Conservation (phyloP, 1,140 invertebrate genomes). For the Ceratina calcarata region DNA sequence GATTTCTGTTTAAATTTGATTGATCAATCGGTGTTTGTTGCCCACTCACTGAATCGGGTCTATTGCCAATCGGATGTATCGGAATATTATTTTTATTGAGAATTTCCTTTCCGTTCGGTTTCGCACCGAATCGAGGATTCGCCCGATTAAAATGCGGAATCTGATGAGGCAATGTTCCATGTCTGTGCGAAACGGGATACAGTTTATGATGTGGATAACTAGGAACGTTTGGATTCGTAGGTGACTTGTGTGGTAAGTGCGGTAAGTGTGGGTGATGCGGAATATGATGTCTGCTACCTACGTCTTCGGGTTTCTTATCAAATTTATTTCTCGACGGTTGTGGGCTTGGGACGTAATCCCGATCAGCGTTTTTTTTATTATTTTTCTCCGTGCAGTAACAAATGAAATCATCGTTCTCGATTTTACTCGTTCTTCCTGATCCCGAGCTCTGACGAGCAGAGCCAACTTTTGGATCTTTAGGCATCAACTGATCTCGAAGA, state of each 20-base stretch:
- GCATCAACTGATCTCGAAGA: neutral
- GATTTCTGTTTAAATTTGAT: neutral
- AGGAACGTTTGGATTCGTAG: neutral
- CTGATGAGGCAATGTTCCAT: neutral
- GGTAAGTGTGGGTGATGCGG: neutral
- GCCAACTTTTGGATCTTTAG: neutral
- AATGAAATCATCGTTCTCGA: conserved; percentile 54
- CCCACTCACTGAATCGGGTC: conserved; percentile 14
- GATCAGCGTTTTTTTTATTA: neutral
- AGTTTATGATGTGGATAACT: neutral
- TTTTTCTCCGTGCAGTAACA: conserved; percentile 59
- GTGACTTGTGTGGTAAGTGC: neutral
- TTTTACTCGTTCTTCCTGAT: neutral
- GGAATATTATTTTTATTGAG: conserved; percentile 1
- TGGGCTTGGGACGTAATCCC: neutral
- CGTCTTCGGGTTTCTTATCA: neutral
- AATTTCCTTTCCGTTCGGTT: neutral
- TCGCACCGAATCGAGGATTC: neutral
- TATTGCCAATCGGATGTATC: neutral
- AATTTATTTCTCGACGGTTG: neutral
- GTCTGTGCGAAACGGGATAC: neutral
- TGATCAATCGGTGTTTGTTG: neutral
- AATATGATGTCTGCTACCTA: neutral
- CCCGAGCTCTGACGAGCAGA: neutral
- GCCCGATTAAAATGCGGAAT: conserved; percentile 4